Base-by-base conservation (phyloP, 2,888 invertebrate species). In the Orthosia gracilis region DNA sequence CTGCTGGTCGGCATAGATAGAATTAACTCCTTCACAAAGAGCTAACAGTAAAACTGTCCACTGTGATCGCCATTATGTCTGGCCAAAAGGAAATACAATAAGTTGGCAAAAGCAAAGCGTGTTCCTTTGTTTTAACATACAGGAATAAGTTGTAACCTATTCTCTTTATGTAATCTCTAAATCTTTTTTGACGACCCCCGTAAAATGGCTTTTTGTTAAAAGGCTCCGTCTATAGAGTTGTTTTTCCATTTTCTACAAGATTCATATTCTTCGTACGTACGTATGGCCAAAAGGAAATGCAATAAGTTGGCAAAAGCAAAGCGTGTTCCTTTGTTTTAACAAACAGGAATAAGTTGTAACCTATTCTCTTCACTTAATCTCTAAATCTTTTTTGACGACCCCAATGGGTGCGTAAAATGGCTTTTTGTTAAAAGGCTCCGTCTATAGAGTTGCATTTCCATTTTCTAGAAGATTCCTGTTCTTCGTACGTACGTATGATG, bases 351-450 rank as follows among this genome's bases (percentile, higher is more conserved):
- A 54, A 26, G 26, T 26, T 26, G 26, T 26, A 26, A 26, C 55
- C 13, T 9, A 59, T 72, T 64, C 55, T 26, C 4, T 15, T 26
- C 65, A 74, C 65, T 55, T 64, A 26, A 74, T 50, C 49, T 57
- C 49, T 26, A 73, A 50, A 73, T 57, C 64, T 73, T 65, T 31
- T 65, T 74, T 74, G 65, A 45, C 12, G 40, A 50, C 23, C 23
- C 49, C 40, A 49, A 55, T 40, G 73, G 23, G 4, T 63, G 3
- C 49, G 17, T 15, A 23, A 11, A 49, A 73, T 64, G 40, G 13
- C 23, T 57, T 73, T 73, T 40, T 40, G 40, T 40, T 40, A 40
- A 40, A 40, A 40, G 40, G 9, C 9, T 40, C 40, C 40, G 31
- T 7, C 7, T 7, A 31, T 31, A 31, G 31, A 31, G 7, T 31